These are phyloP conservation scores for Sisyra terminalis DNA, from an alignment of 2,888 invertebrate species.

Conservation along the genomic window DNA sequence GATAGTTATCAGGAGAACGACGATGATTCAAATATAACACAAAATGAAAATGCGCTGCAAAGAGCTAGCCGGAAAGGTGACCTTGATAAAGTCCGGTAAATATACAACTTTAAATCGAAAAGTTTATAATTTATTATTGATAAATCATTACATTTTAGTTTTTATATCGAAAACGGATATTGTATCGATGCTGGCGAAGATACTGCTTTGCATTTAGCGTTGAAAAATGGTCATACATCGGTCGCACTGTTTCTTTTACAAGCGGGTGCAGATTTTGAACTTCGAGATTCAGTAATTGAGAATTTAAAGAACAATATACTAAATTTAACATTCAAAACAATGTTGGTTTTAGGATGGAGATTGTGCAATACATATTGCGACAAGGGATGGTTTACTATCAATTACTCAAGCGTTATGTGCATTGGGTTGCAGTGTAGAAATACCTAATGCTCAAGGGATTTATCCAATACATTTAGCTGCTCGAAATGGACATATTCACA, in stretches of 20 bases:
- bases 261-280: conserved; percentile 39
- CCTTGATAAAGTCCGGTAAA: conserved; percentile 22
- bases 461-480: conserved; percentile 57
- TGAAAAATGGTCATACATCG: conserved; percentile 33
- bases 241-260: conserved; percentile 41
- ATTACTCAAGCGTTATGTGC: conserved; percentile 41
- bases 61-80: conserved; percentile 21
- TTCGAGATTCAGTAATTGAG: conserved; percentile 21
- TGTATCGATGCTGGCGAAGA: conserved; percentile 26
- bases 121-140: not conserved
- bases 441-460: conserved; percentile 39
- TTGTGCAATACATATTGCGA: conserved; percentile 40
- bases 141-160: conserved; percentile 14
- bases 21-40: not conserved
- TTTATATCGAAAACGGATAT: conserved; percentile 23
- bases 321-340: conserved; percentile 1
- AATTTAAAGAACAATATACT: not conserved
- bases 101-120: not conserved
- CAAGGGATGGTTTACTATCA: conserved; percentile 32
- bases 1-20: not conserved
- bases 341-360: conserved; percentile 33
- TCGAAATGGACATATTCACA: conserved; percentile 49
- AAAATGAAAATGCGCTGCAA: conserved; percentile 19
- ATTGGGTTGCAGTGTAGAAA: conserved; percentile 41
- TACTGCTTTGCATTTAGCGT: conserved; percentile 41